These are phyloP conservation scores for Suillia variegata DNA, from an alignment of 2,888 invertebrate species.

Conservation along the genomic window DNA sequence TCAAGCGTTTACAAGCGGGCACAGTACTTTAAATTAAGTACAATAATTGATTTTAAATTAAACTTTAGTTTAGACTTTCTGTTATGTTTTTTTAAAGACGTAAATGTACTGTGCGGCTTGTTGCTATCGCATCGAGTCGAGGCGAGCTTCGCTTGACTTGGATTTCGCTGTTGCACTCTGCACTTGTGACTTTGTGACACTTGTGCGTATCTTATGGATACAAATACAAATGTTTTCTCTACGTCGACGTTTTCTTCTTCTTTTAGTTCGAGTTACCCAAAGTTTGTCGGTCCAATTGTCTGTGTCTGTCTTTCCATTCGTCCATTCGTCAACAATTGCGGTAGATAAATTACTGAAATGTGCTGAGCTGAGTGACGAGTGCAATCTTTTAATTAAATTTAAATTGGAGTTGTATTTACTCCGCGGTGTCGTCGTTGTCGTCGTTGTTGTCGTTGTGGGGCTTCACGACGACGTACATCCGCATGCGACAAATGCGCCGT, in stretches of 20 bases:
- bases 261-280: too few relatives aligned
- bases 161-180: slow-evolving; percentile 27
- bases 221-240: background rate
- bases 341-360: background rate
- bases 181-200: slow-evolving; percentile 36
- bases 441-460: slow-evolving; percentile 2
- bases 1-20: too few relatives aligned
- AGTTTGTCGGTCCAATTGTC: too few relatives aligned
- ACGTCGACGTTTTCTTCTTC: background rate
- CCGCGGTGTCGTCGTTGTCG: background rate
- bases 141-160: slow-evolving; percentile 42
- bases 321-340: background rate
- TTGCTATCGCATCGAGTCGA: slow-evolving; percentile 23
- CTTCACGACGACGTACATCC: background rate
- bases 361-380: slow-evolving; percentile 1
- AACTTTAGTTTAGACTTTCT: too few relatives aligned
- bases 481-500: slow-evolving; percentile 2
- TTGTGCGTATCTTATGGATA: slow-evolving; percentile 1
- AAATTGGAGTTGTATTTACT: slow-evolving; percentile 3
- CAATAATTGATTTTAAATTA: too few relatives aligned
- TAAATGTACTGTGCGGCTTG: too few relatives aligned
- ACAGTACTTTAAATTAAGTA: too few relatives aligned
- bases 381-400: slow-evolving; percentile 16
- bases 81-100: too few relatives aligned
- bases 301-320: too few relatives aligned